Base-by-base conservation (phyloP, 1,140 invertebrate species). In the Brachionus sp. region DNA sequence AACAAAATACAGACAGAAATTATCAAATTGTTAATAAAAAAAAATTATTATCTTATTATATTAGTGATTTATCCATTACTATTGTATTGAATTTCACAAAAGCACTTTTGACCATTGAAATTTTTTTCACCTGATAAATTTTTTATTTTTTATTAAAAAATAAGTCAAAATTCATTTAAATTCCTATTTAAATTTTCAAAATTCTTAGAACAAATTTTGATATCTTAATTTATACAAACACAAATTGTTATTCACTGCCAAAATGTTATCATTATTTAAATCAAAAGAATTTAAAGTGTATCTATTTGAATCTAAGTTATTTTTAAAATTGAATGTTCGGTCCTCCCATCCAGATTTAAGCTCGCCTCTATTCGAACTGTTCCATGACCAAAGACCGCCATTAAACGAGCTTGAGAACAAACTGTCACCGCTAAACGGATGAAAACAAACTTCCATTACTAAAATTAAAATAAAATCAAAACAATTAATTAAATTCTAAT, bases 231-330 rank as follows among this genome's bases (percentile, higher is more conserved):
- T 75, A 46, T 75, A 75, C 16, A 75, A 29, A 75, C 70, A 29
- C 44, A 46, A 46, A 46, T 75, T 75, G 10, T 75, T 46, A 46
- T 75, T 75, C 5, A 75, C 70, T 25, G 70, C 70, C 39, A 75
- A 75, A 10, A 75, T 46, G 46, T 75, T 42, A 46, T 75, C 70
- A 75, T 75, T 75, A 46, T 75, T 75, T 16, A 75, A 25, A 75
- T 75, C 70, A 46, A 75, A 75, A 10, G 39, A 46, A 46, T 75
- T 75, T 19, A 75, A 25, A 10, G 70, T 29, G 25, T 75, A 75
- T 75, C 42, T 10, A 46, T 75, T 75, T 44, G 39, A 25, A 13
- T 44, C 37, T 2, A 75, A 23, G 12, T 46, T 50, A 75, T 75
- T 75, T 25, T 75, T 75, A 13, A 4, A 42, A 46, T 46, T 75